Evolutionary conservation across 2,113 vertebrate genomes (phyloP), one percentile per base, ranked within the genome.

Genomic region (Microcebus ravelobensis): DNA sequence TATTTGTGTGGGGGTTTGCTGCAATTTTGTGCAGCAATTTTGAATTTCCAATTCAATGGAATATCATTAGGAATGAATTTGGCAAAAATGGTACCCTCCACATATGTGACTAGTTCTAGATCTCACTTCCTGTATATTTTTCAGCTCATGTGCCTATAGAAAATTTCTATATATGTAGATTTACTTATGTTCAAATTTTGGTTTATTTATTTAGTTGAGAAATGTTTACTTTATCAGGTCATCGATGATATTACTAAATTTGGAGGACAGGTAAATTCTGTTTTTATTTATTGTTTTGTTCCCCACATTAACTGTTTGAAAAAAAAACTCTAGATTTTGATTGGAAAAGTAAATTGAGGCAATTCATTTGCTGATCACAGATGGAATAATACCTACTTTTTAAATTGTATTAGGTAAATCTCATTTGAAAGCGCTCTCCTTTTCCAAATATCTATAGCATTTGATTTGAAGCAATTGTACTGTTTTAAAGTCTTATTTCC

Each of bases 51-150:
- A 13, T 92, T 96, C 81, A 39, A 27, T 91, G 71, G 55, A 63
- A 21, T 96, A 81, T 67, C 82, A 73, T 92, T 92, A 97, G 45
- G 57, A 96, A 85, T 9, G 3, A 39, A 48, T 96, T 95, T 94
- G 27, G 18, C 42, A 95, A 96, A 97, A 57, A 14, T 11, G 31
- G 48, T 13, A 79, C 1, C 9, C 1, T 87, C 27, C 0, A 4
- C 4, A 7, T 95, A 57, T 42, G 17, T 76, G 15, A 89, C 65
- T 74, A 9, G 14, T 84, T 87, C 71, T 88, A 97, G 95, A 95
- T 94, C 85, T 65, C 45, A 20, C 25, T 59, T 92, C 86, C 18
- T 8, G 39, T 77, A 73, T 84, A 59, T 80, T 94, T 92, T 92
- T 86, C 45, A 59, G 25, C 21, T 83, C 12, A 61, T 83, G 74